phyloP scores from a whole-genome alignment of 2,888 invertebrate species.

The Ophonus ardosiacus region DNA sequence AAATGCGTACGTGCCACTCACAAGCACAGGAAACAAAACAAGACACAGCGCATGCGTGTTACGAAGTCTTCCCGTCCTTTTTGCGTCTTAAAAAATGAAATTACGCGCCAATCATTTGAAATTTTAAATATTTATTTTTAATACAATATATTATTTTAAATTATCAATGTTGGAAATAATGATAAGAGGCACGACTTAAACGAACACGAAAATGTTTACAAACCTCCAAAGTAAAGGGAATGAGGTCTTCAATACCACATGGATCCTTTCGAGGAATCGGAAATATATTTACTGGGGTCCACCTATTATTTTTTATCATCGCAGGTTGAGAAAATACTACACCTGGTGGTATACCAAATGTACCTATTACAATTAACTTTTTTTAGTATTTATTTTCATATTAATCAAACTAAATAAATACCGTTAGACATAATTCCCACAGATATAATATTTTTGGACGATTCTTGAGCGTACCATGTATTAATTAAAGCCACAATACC shows the following conservation, averaged over 20 bases:
- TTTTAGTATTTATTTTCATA: background rate
- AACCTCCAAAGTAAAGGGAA: constrained; percentile 60
- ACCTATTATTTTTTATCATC: constrained; percentile 73
- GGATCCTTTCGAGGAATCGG: constrained; percentile 67
- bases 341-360: constrained; percentile 77
- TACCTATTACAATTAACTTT: constrained; percentile 72
- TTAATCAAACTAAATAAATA: constrained; percentile 66
- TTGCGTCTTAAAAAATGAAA: constrained; percentile 55
- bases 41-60: constrained; percentile 47
- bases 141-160: background rate
- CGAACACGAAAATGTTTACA: constrained; percentile 46
- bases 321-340: constrained; percentile 80
- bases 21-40: constrained; percentile 64
- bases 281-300: constrained; percentile 74
- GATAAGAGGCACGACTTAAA: background rate
- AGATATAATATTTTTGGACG: constrained; percentile 76
- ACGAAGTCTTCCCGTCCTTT: constrained; percentile 46
- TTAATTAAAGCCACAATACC: constrained; percentile 77
- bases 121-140: background rate
- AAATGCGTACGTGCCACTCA: constrained; percentile 62
- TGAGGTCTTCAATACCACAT: constrained; percentile 64
- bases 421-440: constrained; percentile 79
- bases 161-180: no score
- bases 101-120: constrained; percentile 14
- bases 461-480: constrained; percentile 76